phyloP scores from a whole-genome alignment of 2,797 vertebrate species.

The Cyclopterus lumpus region DNA sequence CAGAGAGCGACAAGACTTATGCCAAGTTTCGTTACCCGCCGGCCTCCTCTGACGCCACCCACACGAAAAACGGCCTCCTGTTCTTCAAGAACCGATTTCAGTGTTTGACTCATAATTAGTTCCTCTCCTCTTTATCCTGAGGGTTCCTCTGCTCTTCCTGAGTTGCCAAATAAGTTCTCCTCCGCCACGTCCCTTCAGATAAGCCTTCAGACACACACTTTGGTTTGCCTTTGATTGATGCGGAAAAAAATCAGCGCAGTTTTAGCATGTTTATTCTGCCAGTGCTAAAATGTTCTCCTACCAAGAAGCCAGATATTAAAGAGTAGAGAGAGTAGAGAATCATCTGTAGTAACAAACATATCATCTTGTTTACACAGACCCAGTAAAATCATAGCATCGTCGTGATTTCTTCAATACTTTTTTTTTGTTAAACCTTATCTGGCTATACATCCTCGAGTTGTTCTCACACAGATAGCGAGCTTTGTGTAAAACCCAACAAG shows the following conservation, averaged over 20 bases:
- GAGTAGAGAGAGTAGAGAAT: constrained; percentile 14
- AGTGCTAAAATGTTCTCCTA: constrained; percentile 6
- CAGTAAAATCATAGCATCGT: background rate
- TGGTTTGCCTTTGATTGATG: constrained; percentile 33
- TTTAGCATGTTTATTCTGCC: constrained; percentile 26
- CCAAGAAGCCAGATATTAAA: constrained; percentile 1
- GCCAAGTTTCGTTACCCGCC: constrained; percentile 89
- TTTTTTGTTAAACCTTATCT: constrained; percentile 45
- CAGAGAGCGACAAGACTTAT: constrained; percentile 88
- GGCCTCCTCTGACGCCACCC: constrained; percentile 81
- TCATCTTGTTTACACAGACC: constrained; percentile 18
- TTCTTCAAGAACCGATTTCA: constrained; percentile 95
- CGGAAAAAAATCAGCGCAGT: constrained; percentile 13
- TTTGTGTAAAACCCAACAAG: constrained; percentile 27
- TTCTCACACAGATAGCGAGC: constrained; percentile 14
- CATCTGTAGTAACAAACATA: constrained; percentile 18
- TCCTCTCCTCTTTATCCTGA: constrained; percentile 11
- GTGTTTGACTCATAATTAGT: constrained; percentile 89
- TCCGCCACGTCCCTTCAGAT: constrained; percentile 38
- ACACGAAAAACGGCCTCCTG: constrained; percentile 86
- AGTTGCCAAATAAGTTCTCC: constrained; percentile 76
- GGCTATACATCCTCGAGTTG: constrained; percentile 2
- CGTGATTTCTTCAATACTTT: constrained; percentile 1
- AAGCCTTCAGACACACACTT: constrained; percentile 49
- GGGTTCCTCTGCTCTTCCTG: constrained; percentile 55